Conservation (phyloP, 2,797 vertebrate genomes). For the Halcyon smyrnensis region DNA sequence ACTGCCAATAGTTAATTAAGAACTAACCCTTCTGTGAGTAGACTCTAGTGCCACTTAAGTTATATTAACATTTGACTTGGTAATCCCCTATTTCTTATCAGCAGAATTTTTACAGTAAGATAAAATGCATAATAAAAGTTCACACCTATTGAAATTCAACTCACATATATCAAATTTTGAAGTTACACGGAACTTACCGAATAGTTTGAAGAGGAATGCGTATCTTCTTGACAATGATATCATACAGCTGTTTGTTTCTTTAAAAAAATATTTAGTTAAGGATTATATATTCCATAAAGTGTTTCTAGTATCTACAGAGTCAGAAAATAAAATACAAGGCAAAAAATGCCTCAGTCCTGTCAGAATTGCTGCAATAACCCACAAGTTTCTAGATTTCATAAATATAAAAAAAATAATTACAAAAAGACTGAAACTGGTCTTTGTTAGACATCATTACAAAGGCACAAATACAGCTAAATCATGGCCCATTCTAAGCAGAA, state of each 20-base stretch:
- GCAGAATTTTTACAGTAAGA: neutral
- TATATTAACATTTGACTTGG: neutral
- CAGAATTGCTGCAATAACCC: neutral
- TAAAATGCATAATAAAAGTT: neutral
- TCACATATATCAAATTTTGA: neutral
- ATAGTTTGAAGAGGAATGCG: conserved; percentile 86
- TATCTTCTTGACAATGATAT: conserved; percentile 88
- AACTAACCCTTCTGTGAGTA: neutral
- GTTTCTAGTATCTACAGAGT: neutral
- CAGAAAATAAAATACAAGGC: conserved; percentile 14
- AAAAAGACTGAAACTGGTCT: neutral
- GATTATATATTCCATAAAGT: neutral
- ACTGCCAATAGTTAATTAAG: neutral
- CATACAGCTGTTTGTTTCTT: conserved; percentile 95
- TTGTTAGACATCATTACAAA: neutral
- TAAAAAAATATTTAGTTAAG: conserved; percentile 81
- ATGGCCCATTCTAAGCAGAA: neutral
- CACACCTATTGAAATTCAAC: neutral
- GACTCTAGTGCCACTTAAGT: neutral
- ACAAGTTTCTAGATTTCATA: neutral
- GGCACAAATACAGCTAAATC: neutral
- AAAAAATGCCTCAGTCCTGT: neutral
- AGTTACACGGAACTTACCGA: conserved; percentile 77
- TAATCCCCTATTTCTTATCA: neutral
- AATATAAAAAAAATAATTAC: neutral